Conservation (phyloP, 1,140 invertebrate species). For the Bombyx mandarina region DNA sequence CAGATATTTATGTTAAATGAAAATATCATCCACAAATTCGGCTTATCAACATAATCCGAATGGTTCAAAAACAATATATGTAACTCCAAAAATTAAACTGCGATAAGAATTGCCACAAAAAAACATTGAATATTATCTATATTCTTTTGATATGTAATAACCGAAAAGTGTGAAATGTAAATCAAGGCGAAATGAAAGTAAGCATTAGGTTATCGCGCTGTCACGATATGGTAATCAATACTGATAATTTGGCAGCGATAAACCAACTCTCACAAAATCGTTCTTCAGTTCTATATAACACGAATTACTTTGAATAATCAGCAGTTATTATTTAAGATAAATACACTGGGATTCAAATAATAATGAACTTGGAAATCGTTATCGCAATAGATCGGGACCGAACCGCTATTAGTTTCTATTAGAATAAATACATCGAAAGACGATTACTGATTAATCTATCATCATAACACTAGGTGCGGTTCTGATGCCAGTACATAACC, state of each 20-base stretch:
- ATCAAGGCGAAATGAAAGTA: conserved; percentile 26
- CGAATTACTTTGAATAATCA: background rate
- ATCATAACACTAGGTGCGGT: conserved; percentile 17
- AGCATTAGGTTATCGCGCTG: conserved; percentile 31
- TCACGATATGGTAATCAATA: conserved; percentile 51
- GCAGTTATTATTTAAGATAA: background rate
- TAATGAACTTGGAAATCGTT: background rate
- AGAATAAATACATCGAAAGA: conserved; percentile 7
- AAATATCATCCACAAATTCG: conserved; percentile 25
- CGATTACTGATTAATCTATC: conserved; percentile 27
- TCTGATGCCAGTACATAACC: conserved; percentile 21
- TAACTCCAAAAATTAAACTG: no score
- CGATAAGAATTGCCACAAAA: no score
- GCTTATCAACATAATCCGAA: conserved; percentile 12
- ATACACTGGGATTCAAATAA: conserved; percentile 1
- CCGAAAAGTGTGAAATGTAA: conserved; percentile 6
- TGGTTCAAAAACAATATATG: no score
- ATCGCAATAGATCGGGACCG: conserved; percentile 3
- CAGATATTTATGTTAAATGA: conserved; percentile 36
- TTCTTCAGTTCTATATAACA: conserved; percentile 10
- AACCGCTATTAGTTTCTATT: conserved; percentile 8
- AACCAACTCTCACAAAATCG: conserved; percentile 23
- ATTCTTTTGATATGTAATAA: conserved; percentile 4
- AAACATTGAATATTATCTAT: background rate
- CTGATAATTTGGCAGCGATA: conserved; percentile 44